These are phyloP conservation scores for Aphelenchoides avenae DNA, from an alignment of 1,140 invertebrate genomes.

Conservation along the genomic window DNA sequence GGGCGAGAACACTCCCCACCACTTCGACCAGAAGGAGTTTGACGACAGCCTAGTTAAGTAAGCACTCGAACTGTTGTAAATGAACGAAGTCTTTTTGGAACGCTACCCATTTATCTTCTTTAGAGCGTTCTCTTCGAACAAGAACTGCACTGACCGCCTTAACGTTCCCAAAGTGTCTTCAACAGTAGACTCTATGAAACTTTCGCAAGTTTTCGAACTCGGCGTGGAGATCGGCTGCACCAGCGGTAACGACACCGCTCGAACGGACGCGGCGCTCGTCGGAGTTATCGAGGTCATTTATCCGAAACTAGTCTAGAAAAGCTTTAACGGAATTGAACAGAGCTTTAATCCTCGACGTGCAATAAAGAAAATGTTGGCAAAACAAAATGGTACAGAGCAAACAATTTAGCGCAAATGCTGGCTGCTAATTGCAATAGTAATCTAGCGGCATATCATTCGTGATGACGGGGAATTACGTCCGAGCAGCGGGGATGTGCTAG, in stretches of 20 bases:
- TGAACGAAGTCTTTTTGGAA: background rate
- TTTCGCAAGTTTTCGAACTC: constrained; percentile 39
- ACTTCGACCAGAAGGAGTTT: constrained; percentile 48
- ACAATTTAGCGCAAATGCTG: background rate
- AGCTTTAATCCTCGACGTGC: background rate
- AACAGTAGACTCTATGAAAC: constrained; percentile 26
- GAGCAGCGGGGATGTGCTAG: too few species aligned
- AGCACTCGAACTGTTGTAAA: constrained; percentile 7
- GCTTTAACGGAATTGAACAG: background rate
- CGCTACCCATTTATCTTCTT: constrained; percentile 1
- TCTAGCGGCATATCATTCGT: constrained; percentile 5
- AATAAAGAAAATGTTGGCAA: too few species aligned
- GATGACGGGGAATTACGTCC: too few species aligned
- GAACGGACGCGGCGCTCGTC: constrained; percentile 22
- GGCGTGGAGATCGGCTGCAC: constrained; percentile 50
- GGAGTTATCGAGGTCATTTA: constrained; percentile 37
- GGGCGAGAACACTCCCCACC: constrained; percentile 40
- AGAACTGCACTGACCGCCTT: background rate
- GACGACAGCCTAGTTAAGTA: constrained; percentile 50
- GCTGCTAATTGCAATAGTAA: background rate
- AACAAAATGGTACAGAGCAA: background rate
- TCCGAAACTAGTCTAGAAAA: constrained; percentile 1
- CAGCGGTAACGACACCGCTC: constrained; percentile 7
- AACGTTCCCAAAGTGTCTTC: constrained; percentile 6
- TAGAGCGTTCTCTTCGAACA: constrained; percentile 8